Evolutionary conservation across 2,113 vertebrate species (phyloP), one percentile per base, ranked within the genome.

Genomic region (Psilopogon haemacephalus): DNA sequence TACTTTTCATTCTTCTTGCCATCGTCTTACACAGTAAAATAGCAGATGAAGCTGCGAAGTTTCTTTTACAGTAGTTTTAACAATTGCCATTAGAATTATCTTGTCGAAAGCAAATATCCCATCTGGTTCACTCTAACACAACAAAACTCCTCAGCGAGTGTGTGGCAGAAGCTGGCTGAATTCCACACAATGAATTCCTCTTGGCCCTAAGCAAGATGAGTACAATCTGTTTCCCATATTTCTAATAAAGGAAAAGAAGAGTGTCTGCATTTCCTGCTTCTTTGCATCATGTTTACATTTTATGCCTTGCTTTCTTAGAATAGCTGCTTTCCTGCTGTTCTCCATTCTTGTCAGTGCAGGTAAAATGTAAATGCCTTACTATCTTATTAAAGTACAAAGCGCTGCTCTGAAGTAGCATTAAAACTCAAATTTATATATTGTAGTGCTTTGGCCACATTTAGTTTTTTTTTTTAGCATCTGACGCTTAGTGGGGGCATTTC

Each of bases 171-270:
- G 95, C 96, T 97, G 97, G 97, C 95, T 87, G 87, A 54, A 44
- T 96, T 97, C 97, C 96, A 97, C 7, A 35, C 83, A 35, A 58
- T 46, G 75, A 50, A 79, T n/a, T n/a, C 59, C 94, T 97, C 86
- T 86, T 96, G 96, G 97, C 98, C 96, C 56, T 76, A 60, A 96
- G 97, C 97, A 95, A 96, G 92, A 97, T 60, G 92, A 95, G 91
- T 92, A 70, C 97, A 98, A 92, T 97, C 97, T 98, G 97, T 94
- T 97, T 97, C 94, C 86, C 92, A 87, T 95, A 71, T 94, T 97
- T 93, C 95, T 97, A 95, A 94, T 96, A 96, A 96, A 95, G 95
- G 72, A 80, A 91, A 91, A 85, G 74, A 79, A 84, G 88, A 84
- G 83, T 86, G 95, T 94, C 77, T 97, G 95, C 74, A 88, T 97